Evolutionary conservation across 23 tunicate genomes (phyloP).

Genomic region (Halocynthia roretzi): DNA sequence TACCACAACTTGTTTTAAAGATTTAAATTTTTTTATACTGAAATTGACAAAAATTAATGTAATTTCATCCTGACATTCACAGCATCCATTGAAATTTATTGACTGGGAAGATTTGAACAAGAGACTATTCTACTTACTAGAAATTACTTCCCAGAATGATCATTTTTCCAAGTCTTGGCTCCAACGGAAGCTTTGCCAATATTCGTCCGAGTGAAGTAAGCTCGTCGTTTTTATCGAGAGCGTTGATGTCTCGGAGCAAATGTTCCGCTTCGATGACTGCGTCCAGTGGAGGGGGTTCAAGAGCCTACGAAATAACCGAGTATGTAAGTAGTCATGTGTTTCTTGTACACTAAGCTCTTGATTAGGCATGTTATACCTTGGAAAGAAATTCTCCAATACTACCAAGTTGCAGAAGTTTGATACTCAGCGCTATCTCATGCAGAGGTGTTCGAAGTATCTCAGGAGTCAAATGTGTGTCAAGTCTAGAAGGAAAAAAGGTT

Average conservation of each 20-base stretch:
- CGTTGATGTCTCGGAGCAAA: slow-evolving; percentile 63
- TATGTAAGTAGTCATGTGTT: too few species aligned
- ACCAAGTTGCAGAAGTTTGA: slow-evolving; percentile 78
- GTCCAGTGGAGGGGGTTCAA: slow-evolving; percentile 91
- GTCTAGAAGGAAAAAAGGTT: slow-evolving; percentile 10
- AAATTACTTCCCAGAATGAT: slow-evolving; percentile 79
- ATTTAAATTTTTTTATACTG: too few species aligned
- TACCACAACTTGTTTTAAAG: too few species aligned
- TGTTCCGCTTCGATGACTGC: slow-evolving; percentile 94
- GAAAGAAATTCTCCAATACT: slow-evolving; percentile 78
- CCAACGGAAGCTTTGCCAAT: slow-evolving; percentile 80
- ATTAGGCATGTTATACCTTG: slow-evolving; percentile 60
- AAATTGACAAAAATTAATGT: too few species aligned
- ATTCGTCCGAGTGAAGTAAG: slow-evolving; percentile 87
- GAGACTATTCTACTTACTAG: slow-evolving; percentile 28
- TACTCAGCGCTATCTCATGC: slow-evolving; percentile 87
- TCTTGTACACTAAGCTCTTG: neutral
- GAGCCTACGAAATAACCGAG: slow-evolving; percentile 35
- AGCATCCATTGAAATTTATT: too few species aligned
- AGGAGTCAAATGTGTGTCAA: slow-evolving; percentile 66
- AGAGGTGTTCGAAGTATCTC: slow-evolving; percentile 88
- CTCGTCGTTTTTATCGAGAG: slow-evolving; percentile 85
- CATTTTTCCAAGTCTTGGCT: slow-evolving; percentile 90
- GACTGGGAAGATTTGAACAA: neutral
- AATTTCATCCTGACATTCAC: too few species aligned